Conservation (phyloP, 2,113 vertebrate species). For the Mohoua ochrocephala region DNA sequence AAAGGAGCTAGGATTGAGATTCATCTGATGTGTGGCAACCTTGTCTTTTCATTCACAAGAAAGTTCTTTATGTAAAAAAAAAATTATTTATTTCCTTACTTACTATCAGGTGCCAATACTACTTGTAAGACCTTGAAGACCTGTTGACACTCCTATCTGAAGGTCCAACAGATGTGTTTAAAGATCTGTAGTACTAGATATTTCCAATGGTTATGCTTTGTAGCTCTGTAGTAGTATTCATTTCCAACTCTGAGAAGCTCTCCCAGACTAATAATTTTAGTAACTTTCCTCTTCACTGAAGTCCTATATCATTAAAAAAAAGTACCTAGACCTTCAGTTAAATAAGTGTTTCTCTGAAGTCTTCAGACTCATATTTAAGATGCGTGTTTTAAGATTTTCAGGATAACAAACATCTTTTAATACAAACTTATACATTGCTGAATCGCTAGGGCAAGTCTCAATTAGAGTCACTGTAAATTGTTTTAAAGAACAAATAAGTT, state of each 20-base stretch:
- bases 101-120: not conserved
- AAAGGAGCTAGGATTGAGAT: not conserved
- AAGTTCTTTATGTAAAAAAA: not conserved
- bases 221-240: not conserved
- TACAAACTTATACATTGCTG: not conserved
- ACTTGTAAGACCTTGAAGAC: not conserved
- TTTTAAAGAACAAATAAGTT: not conserved
- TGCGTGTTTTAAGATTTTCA: not conserved
- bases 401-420: not conserved
- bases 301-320: not conserved
- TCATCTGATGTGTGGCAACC: not conserved
- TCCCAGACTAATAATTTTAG: not conserved
- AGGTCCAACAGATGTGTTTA: not conserved
- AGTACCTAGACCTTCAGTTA: not conserved
- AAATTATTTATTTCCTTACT: not conserved
- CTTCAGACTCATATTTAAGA: not conserved
- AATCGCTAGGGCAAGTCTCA: not conserved
- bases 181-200: not conserved
- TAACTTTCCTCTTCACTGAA: not conserved
- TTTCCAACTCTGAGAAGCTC: not conserved
- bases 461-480: not conserved
- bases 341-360: not conserved
- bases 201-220: not conserved
- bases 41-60: not conserved
- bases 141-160: not conserved